Evolutionary conservation across 2,113 vertebrate genomes (phyloP), one percentile per base, ranked within the genome.

Genomic region (Sisor rabdophorus): DNA sequence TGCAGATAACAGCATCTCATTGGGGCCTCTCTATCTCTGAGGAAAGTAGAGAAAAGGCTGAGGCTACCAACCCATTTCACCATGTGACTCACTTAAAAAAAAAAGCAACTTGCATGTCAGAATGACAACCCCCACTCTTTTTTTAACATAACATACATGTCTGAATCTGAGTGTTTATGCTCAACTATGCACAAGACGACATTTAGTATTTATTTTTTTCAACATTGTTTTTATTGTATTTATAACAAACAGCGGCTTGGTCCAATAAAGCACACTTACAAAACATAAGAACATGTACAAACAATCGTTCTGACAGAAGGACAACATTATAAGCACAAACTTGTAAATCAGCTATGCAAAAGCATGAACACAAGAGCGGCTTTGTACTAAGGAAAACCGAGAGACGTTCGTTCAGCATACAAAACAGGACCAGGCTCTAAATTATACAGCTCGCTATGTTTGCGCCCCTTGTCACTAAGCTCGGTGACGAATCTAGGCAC

Each of bases 281-380:
- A 17, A 48, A 50, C 10, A 36, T 20, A 24, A 40, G 15, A 12
- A 24, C 26, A 60, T 16, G 5, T 13, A 7, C 30, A 74, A 1
- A 36, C 4, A 19, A 50, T 40, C 16, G 5, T 13, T 52, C 24
- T 16, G 30, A 26, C 28, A 22, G 7, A 11, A 72, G 15, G 17
- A 36, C 36, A 24, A 53, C 19, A 44, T 71, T 59, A 56, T 75
- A 47, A 19, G 17, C 60, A 28, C 5, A n/a, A 59, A 59, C 65
- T 59, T 77, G 69, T 70, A 82, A 82, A 82, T 79, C 36, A 16
- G 56, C 30, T 63, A 79, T 70, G 74, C 73, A 77, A 82, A 79
- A 50, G 26, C 16, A 79, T 15, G 22, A 54, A 30, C 20, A 79
- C 81, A 82, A 76, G 72, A 70, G 71, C 61, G 73, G 24, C 56